Conservation (phyloP, 2,888 invertebrate genomes). For the Micoletzkya japonica region DNA sequence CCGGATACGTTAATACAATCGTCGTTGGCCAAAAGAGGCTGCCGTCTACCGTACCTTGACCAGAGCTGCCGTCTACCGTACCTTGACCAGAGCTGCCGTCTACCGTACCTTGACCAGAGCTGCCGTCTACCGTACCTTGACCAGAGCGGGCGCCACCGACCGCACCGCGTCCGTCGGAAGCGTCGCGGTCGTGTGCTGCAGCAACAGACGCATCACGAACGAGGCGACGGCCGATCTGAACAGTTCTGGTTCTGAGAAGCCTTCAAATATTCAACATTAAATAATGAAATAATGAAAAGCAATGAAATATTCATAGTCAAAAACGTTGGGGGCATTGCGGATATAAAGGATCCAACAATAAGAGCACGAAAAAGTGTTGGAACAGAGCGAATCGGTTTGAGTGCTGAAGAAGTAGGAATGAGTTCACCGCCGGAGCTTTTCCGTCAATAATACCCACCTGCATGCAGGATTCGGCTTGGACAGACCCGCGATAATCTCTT, state of each 20-base stretch:
- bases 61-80: not conserved
- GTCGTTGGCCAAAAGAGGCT: too few species aligned
- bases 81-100: not conserved
- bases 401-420: too few species aligned
- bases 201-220: conserved; percentile 36
- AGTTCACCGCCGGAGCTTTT: not conserved
- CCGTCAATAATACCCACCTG: not conserved
- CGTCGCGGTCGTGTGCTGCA: conserved; percentile 24
- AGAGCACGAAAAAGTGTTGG: not conserved
- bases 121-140: conserved; percentile 27
- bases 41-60: too few species aligned
- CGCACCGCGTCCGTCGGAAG: conserved; percentile 27
- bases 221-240: conserved; percentile 64
- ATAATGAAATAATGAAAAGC: not conserved
- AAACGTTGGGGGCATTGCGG: not conserved
- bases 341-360: too few species aligned
- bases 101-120: conserved; percentile 29
- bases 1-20: too few species aligned
- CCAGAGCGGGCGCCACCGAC: conserved; percentile 8
- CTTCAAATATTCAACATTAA: not conserved
- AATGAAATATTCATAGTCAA: not conserved
- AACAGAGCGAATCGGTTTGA: too few species aligned
- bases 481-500: conserved; percentile 16
- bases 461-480: conserved; percentile 22
- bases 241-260: conserved; percentile 28